Conservation (phyloP, 2,113 vertebrate species). For the Tursiops truncatus region DNA sequence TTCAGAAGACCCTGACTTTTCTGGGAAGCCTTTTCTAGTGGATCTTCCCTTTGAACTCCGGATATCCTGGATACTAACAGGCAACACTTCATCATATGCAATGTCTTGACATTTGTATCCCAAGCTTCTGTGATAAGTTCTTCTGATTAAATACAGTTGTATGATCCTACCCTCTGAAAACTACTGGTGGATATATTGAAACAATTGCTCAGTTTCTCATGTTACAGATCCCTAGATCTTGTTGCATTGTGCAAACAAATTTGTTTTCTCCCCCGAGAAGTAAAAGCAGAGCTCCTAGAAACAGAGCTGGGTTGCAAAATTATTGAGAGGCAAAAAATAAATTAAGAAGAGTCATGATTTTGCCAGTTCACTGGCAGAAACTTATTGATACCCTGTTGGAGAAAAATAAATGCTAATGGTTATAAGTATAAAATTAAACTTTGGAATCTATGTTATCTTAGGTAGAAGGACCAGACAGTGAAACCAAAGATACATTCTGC, state of each 20-base stretch:
- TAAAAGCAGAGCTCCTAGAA: not conserved
- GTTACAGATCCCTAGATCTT: conserved; percentile 26
- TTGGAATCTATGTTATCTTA: not conserved
- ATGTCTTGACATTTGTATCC: not conserved
- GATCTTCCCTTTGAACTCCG: not conserved
- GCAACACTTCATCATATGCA: not conserved
- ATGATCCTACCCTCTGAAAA: not conserved
- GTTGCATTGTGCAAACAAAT: not conserved
- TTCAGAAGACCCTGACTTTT: not conserved
- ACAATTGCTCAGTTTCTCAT: not conserved
- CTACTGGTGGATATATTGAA: conserved; percentile 3
- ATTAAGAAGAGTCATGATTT: not conserved
- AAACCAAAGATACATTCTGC: not conserved
- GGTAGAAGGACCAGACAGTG: not conserved
- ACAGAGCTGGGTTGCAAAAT: not conserved
- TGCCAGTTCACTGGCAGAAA: not conserved
- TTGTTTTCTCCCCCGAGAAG: not conserved
- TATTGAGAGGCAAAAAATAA: not conserved
- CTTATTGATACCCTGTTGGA: not conserved
- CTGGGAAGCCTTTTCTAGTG: not conserved
- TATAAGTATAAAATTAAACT: not conserved
- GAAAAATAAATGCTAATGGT: not conserved
- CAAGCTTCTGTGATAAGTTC: not conserved
- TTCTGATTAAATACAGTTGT: not conserved
- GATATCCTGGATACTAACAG: not conserved